These are phyloP conservation scores for Drosophila sulfurigaster DNA, from an alignment of 1,140 invertebrate genomes.

Conservation along the genomic window DNA sequence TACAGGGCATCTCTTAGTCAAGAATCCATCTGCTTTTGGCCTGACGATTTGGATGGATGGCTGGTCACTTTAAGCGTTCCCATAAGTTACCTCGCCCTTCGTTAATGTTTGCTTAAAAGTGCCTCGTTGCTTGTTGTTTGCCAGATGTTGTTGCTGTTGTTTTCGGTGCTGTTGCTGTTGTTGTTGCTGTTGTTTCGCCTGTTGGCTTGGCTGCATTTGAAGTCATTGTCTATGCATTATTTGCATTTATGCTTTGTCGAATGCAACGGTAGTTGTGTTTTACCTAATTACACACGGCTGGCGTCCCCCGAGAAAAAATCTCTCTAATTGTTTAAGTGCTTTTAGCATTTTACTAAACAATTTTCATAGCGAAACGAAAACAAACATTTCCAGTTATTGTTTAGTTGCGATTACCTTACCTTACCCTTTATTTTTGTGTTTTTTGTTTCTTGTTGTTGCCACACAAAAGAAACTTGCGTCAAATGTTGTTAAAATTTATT, in stretches of 20 bases:
- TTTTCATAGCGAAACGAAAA: slow-evolving; percentile 64
- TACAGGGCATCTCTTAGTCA: slow-evolving; percentile 15
- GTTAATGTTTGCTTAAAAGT: slow-evolving; percentile 58
- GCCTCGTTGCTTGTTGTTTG: slow-evolving; percentile 20
- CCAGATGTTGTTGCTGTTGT: slow-evolving; percentile 14
- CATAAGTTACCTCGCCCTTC: slow-evolving; percentile 65
- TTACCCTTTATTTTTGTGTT: neutral
- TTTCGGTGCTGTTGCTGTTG: slow-evolving; percentile 17
- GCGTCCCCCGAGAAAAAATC: slow-evolving; percentile 30
- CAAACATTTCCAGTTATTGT: slow-evolving; percentile 60
- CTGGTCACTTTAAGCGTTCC: slow-evolving; percentile 59
- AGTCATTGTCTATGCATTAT: slow-evolving; percentile 49
- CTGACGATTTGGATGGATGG: slow-evolving; percentile 29
- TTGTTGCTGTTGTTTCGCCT: slow-evolving; percentile 10
- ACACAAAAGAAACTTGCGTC: slow-evolving; percentile 27
- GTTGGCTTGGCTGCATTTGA: slow-evolving; percentile 37
- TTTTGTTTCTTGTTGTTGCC: neutral
- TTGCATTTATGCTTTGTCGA: slow-evolving; percentile 62
- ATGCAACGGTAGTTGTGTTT: slow-evolving; percentile 72
- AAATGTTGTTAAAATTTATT: slow-evolving; percentile 68
- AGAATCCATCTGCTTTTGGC: neutral
- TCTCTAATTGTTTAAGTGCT: slow-evolving; percentile 82
- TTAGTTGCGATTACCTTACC: slow-evolving; percentile 47
- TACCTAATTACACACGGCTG: slow-evolving; percentile 75
- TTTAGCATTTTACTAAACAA: slow-evolving; percentile 79